Evolutionary conservation across 1,140 invertebrate genomes (phyloP), one percentile per base, ranked within the genome.

Genomic region (Scaptomyza hsui): DNA sequence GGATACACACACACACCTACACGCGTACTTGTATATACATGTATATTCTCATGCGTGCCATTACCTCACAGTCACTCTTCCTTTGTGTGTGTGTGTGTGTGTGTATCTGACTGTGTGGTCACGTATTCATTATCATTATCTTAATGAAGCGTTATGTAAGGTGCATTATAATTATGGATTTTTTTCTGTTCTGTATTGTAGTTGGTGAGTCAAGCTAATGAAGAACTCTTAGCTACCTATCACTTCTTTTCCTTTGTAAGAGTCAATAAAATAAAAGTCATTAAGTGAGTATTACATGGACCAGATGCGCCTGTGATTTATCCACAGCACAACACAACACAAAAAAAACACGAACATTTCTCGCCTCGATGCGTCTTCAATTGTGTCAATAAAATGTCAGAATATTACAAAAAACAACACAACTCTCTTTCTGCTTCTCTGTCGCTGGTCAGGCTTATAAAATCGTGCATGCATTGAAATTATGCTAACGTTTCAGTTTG

Each of bases 121-220:
- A 85, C 82, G 78, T 85, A 81, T 85, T 85, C 77, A 81, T 85
- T 85, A 85, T 88, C 82, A 85, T 85, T 85, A 85, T 86, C 81
- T 85, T 85, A 85, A 85, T 85, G 82, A 85, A 85, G 82, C 81
- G 77, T 85, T 85, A 85, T 85, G 82, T 88, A 85, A 85, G 81
- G 81, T 85, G 81, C 81, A 85, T 88, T 85, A 85, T 88, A 85
- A 81, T 86, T 85, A 85, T 85, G 82, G 82, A 74, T 85, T 85
- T 85, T 82, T 81, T 74, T 62, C n/a, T n/a, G n/a, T 53, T 13
- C 15, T 48, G 26, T 9, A 29, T 37, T 39, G 29, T 47, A 35
- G 52, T 16, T n/a, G 32, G 60, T 7, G n/a, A n/a, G n/a, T 48
- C 57, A 49, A 55, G 61, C 72, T 75, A 77, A 86, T 85, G 81